Evolutionary conservation across 2,797 vertebrate genomes (phyloP).

Genomic region (Fratercula arctica): DNA sequence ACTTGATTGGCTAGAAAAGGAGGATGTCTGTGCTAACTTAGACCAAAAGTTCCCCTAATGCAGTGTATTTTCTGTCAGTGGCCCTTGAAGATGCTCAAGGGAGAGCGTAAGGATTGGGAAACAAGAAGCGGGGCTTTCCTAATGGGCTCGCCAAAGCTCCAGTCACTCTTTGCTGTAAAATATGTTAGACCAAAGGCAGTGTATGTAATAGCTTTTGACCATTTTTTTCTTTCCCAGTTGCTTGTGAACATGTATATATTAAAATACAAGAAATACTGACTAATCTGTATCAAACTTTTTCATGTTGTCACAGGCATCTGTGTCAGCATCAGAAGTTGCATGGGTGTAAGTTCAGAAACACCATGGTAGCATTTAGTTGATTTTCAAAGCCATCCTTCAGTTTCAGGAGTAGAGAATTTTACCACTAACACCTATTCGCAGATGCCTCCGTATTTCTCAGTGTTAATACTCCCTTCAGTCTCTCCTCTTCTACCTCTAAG

Average conservation of each 20-base stretch:
- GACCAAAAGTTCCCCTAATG: not conserved
- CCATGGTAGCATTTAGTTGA: not conserved
- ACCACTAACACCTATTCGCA: not conserved
- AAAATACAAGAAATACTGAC: not conserved
- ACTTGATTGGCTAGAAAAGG: not conserved
- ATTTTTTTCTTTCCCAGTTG: not conserved
- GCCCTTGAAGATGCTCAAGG: not conserved
- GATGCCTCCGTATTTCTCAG: not conserved
- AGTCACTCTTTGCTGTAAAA: not conserved
- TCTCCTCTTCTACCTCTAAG: not conserved
- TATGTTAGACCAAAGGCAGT: not conserved
- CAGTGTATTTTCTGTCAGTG: not conserved
- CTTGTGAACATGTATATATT: not conserved
- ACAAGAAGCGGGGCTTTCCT: not conserved
- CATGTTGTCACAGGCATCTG: not conserved
- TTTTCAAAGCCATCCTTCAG: not conserved
- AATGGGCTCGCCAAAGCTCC: not conserved
- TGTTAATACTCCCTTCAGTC: not conserved
- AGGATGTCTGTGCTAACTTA: not conserved
- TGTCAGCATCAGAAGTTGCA: not conserved
- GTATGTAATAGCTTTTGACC: not conserved
- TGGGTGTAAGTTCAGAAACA: not conserved
- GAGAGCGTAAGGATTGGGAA: not conserved
- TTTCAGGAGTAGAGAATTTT: not conserved
- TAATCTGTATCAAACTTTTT: not conserved